phyloP scores from a whole-genome alignment of 2,113 vertebrate genomes.

The Tiliqua scincoides region DNA sequence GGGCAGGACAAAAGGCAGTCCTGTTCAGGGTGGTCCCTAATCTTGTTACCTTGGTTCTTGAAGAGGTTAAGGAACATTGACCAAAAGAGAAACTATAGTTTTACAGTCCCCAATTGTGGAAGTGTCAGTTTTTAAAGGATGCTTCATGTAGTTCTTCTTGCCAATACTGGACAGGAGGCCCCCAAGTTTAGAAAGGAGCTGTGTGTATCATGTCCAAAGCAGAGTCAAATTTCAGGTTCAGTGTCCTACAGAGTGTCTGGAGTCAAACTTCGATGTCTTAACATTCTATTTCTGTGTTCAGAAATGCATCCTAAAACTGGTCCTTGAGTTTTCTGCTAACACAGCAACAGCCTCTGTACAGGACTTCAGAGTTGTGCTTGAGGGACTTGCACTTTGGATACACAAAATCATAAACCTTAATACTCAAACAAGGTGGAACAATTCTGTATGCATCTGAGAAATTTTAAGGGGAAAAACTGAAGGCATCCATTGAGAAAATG shows the following conservation, averaged over 20 bases:
- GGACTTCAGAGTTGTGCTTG: not conserved
- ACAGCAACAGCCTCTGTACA: not conserved
- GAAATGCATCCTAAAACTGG: not conserved
- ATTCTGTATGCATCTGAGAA: not conserved
- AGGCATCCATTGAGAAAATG: not conserved
- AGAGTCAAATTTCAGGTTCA: constrained; percentile 48
- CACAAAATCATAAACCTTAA: not conserved
- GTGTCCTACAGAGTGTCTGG: constrained; percentile 42
- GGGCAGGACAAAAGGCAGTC: too few relatives aligned
- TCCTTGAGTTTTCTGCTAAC: not conserved
- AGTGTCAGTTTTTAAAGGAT: constrained; percentile 49
- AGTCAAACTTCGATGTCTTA: constrained; percentile 43
- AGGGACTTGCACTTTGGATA: not conserved
- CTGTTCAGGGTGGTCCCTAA: constrained; percentile 29
- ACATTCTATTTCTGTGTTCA: constrained; percentile 35
- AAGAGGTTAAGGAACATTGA: not conserved
- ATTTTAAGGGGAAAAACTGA: not conserved
- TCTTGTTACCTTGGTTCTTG: constrained; percentile 31
- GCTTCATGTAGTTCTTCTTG: constrained; percentile 17
- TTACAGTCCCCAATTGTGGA: constrained; percentile 40
- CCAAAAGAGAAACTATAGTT: constrained; percentile 24
- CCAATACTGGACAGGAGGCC: constrained; percentile 24
- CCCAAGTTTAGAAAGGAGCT: constrained; percentile 43
- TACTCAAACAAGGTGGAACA: not conserved
- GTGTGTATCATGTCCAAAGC: constrained; percentile 31